phyloP scores from a whole-genome alignment of 2,113 vertebrate species.

The Turdus rufiventris region DNA sequence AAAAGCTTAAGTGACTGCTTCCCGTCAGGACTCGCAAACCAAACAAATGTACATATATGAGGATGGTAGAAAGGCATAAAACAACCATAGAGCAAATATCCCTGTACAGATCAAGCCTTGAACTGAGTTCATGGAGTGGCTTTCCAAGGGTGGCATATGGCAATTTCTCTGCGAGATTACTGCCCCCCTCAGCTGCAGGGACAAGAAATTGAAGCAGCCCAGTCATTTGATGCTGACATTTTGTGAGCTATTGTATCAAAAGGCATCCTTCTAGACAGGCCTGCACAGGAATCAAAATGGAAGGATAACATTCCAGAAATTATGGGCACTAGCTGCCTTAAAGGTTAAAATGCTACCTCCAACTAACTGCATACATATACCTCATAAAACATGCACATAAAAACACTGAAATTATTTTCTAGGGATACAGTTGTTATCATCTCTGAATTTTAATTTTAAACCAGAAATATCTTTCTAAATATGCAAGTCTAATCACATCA shows the following conservation, averaged over 20 bases:
- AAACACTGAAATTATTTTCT: background rate
- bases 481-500: background rate
- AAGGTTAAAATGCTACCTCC: background rate
- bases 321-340: fast-evolving
- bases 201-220: background rate
- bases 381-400: background rate
- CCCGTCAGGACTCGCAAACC: background rate
- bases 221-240: background rate
- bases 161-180: background rate
- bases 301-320: background rate
- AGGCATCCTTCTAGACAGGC: background rate
- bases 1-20: background rate
- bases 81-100: fast-evolving
- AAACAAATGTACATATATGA: background rate
- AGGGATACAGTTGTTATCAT: background rate
- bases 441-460: background rate
- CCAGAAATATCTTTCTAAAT: background rate
- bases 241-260: background rate
- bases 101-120: background rate
- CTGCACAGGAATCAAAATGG: background rate
- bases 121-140: background rate
- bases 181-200: background rate
- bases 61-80: background rate
- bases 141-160: background rate
- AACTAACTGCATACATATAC: fast-evolving